phyloP scores from a whole-genome alignment of 2,888 invertebrate species.

The Oeneis ivallda region DNA sequence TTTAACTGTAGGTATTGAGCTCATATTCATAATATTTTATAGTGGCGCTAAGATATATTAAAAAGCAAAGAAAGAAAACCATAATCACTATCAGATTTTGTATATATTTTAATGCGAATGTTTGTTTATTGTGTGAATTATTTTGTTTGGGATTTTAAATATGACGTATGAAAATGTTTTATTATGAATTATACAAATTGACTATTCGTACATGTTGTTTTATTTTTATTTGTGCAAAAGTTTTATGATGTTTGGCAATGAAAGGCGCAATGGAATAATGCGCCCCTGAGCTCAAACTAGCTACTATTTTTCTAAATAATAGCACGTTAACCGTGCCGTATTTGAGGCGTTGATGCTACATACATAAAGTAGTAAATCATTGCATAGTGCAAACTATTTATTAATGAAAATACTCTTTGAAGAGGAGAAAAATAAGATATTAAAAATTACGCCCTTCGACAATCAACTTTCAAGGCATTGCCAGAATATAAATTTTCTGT shows the following conservation, averaged over 20 bases:
- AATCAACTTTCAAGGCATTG: too few relatives aligned
- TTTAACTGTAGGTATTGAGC: not conserved
- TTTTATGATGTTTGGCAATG: not conserved
- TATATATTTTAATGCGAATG: slow-evolving; percentile 6
- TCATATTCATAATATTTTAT: slow-evolving; percentile 1
- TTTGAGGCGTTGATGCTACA: too few relatives aligned
- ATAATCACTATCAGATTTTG: not conserved
- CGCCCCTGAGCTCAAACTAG: too few relatives aligned
- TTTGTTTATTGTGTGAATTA: slow-evolving; percentile 27
- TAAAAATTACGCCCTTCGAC: too few relatives aligned
- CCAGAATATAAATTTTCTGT: too few relatives aligned
- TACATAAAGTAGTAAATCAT: too few relatives aligned
- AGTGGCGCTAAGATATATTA: not conserved
- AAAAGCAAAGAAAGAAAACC: not conserved
- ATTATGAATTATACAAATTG: slow-evolving; percentile 64
- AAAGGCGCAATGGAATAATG: too few relatives aligned
- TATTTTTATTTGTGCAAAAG: not conserved
- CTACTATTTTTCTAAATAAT: too few relatives aligned
- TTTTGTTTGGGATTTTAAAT: slow-evolving; percentile 34
- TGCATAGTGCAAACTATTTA: too few relatives aligned
- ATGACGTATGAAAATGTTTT: slow-evolving; percentile 36
- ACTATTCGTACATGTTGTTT: slow-evolving; percentile 41
- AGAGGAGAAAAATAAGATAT: too few relatives aligned
- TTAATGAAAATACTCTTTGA: too few relatives aligned
- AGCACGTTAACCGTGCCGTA: too few relatives aligned